These are phyloP conservation scores for Phrynosoma blainvillii DNA, from an alignment of 2,113 vertebrate species.

Conservation along the genomic window DNA sequence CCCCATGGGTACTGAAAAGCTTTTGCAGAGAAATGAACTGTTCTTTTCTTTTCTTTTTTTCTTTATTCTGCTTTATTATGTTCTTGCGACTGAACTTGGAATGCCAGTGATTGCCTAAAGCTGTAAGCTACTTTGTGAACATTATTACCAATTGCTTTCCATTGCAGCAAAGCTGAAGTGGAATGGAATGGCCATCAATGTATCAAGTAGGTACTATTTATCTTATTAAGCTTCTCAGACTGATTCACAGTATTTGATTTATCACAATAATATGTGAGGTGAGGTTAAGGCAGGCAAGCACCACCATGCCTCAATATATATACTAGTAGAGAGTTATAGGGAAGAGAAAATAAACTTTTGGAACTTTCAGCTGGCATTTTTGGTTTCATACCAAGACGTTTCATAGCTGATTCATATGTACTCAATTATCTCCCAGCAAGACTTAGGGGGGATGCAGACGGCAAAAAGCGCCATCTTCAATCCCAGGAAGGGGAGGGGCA, in stretches of 20 bases:
- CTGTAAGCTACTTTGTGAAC: slow-evolving; percentile 17
- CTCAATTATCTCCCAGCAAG: background rate
- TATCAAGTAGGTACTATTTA: slow-evolving; percentile 5
- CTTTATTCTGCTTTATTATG: background rate
- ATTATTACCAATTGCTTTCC: background rate
- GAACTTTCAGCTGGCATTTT: background rate
- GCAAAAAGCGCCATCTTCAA: no score
- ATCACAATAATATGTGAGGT: slow-evolving; percentile 14
- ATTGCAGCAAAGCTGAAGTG: slow-evolving; percentile 32
- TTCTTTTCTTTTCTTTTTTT: background rate
- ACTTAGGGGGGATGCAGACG: no score
- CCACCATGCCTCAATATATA: background rate
- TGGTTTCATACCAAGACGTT: background rate
- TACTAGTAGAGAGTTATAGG: background rate
- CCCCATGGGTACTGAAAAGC: background rate
- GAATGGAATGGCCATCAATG: slow-evolving; percentile 29
- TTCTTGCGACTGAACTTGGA: background rate
- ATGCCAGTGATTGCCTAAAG: background rate
- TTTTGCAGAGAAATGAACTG: background rate
- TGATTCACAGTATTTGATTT: slow-evolving; percentile 21
- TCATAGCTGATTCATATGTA: slow-evolving; percentile 6
- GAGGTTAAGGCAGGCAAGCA: slow-evolving; percentile 11
- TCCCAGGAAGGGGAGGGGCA: no score
- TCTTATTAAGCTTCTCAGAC: slow-evolving; percentile 7
- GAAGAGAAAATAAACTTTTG: background rate